Base-by-base conservation (phyloP, 2,797 vertebrate species). In the Saguinus oedipus region DNA sequence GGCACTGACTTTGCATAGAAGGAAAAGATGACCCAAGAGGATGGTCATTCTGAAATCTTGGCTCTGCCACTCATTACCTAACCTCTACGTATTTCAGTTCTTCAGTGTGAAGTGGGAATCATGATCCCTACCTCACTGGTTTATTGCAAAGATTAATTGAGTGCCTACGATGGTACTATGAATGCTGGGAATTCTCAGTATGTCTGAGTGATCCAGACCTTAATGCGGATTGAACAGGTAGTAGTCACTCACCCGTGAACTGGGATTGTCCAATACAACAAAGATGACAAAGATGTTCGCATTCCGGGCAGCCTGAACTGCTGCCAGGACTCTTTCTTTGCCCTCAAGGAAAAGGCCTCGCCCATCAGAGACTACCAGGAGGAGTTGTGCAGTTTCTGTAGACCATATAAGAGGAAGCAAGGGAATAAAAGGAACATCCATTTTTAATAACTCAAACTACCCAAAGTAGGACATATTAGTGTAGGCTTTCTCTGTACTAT, bases 261-360 rank as follows among this genome's bases (percentile, higher is more conserved):
- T 99, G 53, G 99, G 99, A 98, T 99, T 99, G 98, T 99, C 99
- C 93, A 99, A 97, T 75, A 99, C 99, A 57, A 99, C 99, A 2
- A 99, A 99, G 97, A 99, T 99, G 98, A 99, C 98, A 81, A 99
- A 99, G 95, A 99, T 99, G 55, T 99, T 99, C 44, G 99, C 98
- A 15, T 98, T 99, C 93, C 98, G 99, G 75, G 99, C 99, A 1
- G 99, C 98, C 10, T 99, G 99, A 90, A 99, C 99, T 0, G 99
- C 99, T 2, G 99, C 98, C 83, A 98, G 98, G 93, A 99, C 99
- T 64, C 99, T 98, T 68, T 99, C 99, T 98, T 99, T 99, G 83
- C 99, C 99, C 96, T 99, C 99, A 61, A 99, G 98, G 98, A 99
- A 99, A 76, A 99, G 99, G 5, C 99, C 99, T 68, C 99, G 98